A percentile compares a stretch with the other conserved stretches of the same genome.
phyloP scores from a whole-genome alignment of 2,888 invertebrate genomes.

The Noctua comes region DNA sequence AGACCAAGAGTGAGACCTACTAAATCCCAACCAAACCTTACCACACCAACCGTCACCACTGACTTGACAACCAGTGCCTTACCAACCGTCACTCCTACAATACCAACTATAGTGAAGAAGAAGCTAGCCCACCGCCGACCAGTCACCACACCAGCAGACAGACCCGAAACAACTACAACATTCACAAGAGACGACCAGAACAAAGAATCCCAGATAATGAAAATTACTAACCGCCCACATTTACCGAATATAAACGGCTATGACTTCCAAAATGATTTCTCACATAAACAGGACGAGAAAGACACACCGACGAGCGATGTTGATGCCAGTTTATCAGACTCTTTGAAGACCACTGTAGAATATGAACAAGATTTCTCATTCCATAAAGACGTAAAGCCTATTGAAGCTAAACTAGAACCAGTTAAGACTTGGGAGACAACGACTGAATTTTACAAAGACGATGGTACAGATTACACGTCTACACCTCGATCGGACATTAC shows the following conservation, averaged over 20 bases:
- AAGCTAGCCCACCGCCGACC: conserved; percentile 83
- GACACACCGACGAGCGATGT: conserved; percentile 89
- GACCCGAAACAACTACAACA: conserved; percentile 81
- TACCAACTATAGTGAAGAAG: conserved; percentile 84
- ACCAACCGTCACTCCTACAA: conserved; percentile 86
- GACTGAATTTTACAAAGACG: conserved; percentile 74
- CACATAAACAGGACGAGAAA: conserved; percentile 89
- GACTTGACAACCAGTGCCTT: conserved; percentile 87
- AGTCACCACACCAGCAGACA: conserved; percentile 77
- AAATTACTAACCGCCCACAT: conserved; percentile 84
- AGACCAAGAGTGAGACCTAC: conserved; percentile 83
- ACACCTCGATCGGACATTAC: conserved; percentile 78
- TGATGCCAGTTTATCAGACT: conserved; percentile 81
- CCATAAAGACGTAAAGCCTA: conserved; percentile 85
- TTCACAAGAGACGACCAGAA: conserved; percentile 75
- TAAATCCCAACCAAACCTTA: conserved; percentile 79
- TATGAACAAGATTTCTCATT: conserved; percentile 82
- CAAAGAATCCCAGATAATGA: conserved; percentile 88
- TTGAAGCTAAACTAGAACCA: conserved; percentile 83
- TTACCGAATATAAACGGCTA: conserved; percentile 75
- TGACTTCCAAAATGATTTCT: conserved; percentile 82
- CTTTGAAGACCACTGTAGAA: conserved; percentile 76
- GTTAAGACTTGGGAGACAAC: conserved; percentile 75
- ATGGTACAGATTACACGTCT: conserved; percentile 76
- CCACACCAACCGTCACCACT: conserved; percentile 85